Evolutionary conservation across 2,113 vertebrate genomes (phyloP), one percentile per base, ranked within the genome.

Genomic region (Engraulis encrasicolus): DNA sequence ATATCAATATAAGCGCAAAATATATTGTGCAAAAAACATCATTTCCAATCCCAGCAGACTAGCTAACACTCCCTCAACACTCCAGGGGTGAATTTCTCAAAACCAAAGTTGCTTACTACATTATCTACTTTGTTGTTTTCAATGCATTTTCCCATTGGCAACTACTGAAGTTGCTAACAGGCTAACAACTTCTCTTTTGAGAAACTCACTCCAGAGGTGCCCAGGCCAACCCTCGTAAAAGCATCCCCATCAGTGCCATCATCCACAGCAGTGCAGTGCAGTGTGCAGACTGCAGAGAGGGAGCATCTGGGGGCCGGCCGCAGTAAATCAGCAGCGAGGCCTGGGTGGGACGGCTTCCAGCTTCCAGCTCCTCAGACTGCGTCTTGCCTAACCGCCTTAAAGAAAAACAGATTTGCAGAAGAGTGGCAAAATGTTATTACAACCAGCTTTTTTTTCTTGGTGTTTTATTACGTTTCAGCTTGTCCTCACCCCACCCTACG

Each of bases 341-440:
- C 79, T 82, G 37, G 36, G 34, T 50, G 85, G 86, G 86, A 87
- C 66, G 19, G 79, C 66, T 6, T 88, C 91, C 91, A 93, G 79
- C 66, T 6, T 88, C 91, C 91, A 93, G 78, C 81, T 79, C 86
- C 92, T 91, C 86, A 45, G 48, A 88, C 86, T 37, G 74, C 85
- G 82, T n/a, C n/a, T 94, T 94, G 87, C 90, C 87, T 91, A 93
- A 93, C 89, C 82, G 90, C 89, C 82, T 81, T 90, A 91, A 91
- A 92, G 89, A 83, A 84, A 93, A 93, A 89, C 91, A 91, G 91
- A 91, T 82, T 87, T 82, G 66, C 82, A 84, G 20, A 79, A 78
- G 85, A 80, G 81, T 84, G 87, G 49, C 19, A 87, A 91, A 74
- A 90, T 88, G 83, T 23, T 37, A 89, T 88, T 88, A 89, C 81